Conservation (phyloP, 2,113 vertebrate genomes). For the Megatriorchis doriae region DNA sequence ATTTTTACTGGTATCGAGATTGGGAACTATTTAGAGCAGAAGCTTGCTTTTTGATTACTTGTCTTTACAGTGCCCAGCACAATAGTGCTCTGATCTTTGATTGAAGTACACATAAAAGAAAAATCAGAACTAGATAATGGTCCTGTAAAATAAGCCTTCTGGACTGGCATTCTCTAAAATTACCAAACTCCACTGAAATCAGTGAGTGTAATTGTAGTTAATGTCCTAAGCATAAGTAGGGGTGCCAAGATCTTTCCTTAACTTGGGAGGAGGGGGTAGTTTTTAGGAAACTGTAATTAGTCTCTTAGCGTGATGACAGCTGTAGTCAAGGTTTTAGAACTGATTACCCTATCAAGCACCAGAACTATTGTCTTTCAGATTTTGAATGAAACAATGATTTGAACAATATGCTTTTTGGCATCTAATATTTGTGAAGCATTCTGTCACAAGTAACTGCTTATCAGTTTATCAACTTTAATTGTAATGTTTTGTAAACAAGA, state of each 20-base stretch:
- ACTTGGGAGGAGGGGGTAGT: neutral
- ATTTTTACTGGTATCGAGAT: neutral
- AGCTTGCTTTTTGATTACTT: slow-evolving; percentile 10
- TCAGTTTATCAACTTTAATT: neutral
- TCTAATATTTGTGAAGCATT: neutral
- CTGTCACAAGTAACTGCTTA: neutral
- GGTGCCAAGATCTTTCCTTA: neutral
- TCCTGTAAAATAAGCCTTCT: neutral
- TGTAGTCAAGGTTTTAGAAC: neutral
- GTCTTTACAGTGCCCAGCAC: neutral
- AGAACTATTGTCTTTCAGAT: neutral
- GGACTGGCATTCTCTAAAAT: neutral
- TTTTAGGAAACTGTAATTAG: neutral
- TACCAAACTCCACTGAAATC: neutral
- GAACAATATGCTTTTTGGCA: neutral
- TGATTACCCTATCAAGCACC: neutral
- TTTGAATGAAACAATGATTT: neutral
- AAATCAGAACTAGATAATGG: neutral
- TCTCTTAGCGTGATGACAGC: neutral
- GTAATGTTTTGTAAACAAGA: neutral
- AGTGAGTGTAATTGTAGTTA: neutral
- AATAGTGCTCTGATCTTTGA: neutral
- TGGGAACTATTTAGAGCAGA: neutral
- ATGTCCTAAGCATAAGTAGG: neutral
- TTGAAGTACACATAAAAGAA: neutral